A percentile compares a stretch with the other conserved stretches of the same genome.
These are phyloP conservation scores for Rhadinocentrus ornatus DNA, from an alignment of 2,797 vertebrate species.

Conservation along the genomic window DNA sequence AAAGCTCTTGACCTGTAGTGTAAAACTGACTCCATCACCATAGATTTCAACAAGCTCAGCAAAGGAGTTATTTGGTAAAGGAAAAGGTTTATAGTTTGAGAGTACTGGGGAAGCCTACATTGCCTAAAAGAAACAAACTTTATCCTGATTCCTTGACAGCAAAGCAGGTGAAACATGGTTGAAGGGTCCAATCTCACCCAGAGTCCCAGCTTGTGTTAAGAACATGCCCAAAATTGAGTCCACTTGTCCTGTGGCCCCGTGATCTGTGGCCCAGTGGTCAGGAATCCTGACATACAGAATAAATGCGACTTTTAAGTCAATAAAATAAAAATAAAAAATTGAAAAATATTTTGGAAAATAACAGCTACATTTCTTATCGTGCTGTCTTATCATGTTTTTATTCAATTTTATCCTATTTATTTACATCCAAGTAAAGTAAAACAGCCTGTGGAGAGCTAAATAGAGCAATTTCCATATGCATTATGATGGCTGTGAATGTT, in stretches of 20 bases:
- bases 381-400: too few species aligned
- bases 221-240: too few species aligned
- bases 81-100: background rate
- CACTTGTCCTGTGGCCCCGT: too few species aligned
- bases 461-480: background rate
- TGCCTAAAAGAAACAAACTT: background rate
- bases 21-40: slow-evolving; percentile 12
- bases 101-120: background rate
- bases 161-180: background rate
- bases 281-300: background rate
- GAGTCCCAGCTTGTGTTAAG: too few species aligned
- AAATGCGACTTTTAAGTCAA: background rate
- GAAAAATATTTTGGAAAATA: too few species aligned
- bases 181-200: too few species aligned
- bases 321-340: too few species aligned
- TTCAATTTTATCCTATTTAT: background rate
- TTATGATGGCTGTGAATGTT: background rate
- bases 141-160: background rate
- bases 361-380: too few species aligned
- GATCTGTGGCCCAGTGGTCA: background rate
- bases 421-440: background rate
- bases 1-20: slow-evolving; percentile 9
- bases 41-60: background rate
- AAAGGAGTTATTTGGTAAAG: background rate
- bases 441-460: background rate